Base-by-base conservation (phyloP, 2,888 invertebrate genomes). In the Cylindroiulus punctatus region DNA sequence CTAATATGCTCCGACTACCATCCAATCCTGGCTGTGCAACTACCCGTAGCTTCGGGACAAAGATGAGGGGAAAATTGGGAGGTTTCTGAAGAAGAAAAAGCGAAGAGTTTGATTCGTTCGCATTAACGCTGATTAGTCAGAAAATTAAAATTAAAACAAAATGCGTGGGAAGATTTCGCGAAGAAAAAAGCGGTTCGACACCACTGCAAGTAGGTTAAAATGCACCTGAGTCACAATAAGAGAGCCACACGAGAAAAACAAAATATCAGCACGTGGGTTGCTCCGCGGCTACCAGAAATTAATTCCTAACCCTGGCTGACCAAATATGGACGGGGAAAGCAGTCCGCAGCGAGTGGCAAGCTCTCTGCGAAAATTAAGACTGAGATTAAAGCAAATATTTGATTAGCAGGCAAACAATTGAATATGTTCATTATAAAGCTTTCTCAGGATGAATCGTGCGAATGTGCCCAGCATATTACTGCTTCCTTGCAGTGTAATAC, bases 231-330 rank as follows among this genome's bases (percentile, higher is more conserved):
- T 22, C 22, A 57, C 57, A 57, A 57, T 57, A 52, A 19, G 52
- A 14, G 1, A 52, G 52, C 52, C 52, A 52, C 19, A n/a, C 57
- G 14, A 22, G 19, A 22, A 57, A 57, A 57, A 57, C 57, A 57
- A 57, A 57, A 57, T 57, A n/a, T n/a, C n/a, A 22, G 57, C 57
- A 57, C 22, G 57, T 57, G 7, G 57, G 57, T 22, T 57, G 57
- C 22, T 57, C 22, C 7, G 5, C n/a, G 57, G 22, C n/a, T 22
- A 4, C 8, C 57, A 57, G 12, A 57, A 57, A 57, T 57, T 57
- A 57, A 57, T 57, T 57, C 57, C 22, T 57, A 57, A 57, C 57
- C 57, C 57, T 57, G 57, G 57, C n/a, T 22, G 57, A 57, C 57
- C 57, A 57, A 57, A 57, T 57, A 57, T 57, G 57, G 57, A 57